These are phyloP conservation scores for Drosophila sordidapex DNA, from an alignment of 2,888 invertebrate species.

Conservation along the genomic window DNA sequence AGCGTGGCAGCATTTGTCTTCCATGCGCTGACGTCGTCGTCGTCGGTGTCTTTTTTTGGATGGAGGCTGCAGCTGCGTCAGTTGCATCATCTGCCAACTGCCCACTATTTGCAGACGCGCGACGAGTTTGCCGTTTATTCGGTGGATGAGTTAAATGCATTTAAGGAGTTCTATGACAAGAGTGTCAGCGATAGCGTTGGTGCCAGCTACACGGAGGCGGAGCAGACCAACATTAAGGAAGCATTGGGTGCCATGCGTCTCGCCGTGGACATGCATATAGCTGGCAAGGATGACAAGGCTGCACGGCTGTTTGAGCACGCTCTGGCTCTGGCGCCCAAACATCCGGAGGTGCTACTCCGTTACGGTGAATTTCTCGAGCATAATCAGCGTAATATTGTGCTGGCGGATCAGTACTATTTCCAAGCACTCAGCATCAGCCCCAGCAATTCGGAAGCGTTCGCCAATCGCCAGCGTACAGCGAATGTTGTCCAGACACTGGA, in stretches of 20 bases:
- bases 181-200: slow-evolving; percentile 66
- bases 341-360: slow-evolving; percentile 95
- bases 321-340: slow-evolving; percentile 94
- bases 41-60: slow-evolving; percentile 33
- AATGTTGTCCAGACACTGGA: slow-evolving; percentile 96
- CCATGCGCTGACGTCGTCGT: slow-evolving; percentile 62
- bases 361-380: slow-evolving; percentile 97
- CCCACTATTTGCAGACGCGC: slow-evolving; percentile 81
- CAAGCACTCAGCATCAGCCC: slow-evolving; percentile 94
- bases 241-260: slow-evolving; percentile 93
- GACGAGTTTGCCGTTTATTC: slow-evolving; percentile 83
- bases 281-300: slow-evolving; percentile 94
- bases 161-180: slow-evolving; percentile 76
- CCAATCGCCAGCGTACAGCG: slow-evolving; percentile 93
- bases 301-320: slow-evolving; percentile 95
- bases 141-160: slow-evolving; percentile 66
- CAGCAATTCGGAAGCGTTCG: slow-evolving; percentile 91
- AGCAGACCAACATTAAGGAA: slow-evolving; percentile 86
- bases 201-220: slow-evolving; percentile 53
- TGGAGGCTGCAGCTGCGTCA: slow-evolving; percentile 63
- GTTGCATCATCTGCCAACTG: slow-evolving; percentile 80
- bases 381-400: slow-evolving; percentile 92
- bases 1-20: slow-evolving; percentile 71
- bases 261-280: slow-evolving; percentile 92
- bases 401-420: slow-evolving; percentile 95